Base-by-base conservation (phyloP, 2,113 vertebrate species). In the Serilophus lunatus region DNA sequence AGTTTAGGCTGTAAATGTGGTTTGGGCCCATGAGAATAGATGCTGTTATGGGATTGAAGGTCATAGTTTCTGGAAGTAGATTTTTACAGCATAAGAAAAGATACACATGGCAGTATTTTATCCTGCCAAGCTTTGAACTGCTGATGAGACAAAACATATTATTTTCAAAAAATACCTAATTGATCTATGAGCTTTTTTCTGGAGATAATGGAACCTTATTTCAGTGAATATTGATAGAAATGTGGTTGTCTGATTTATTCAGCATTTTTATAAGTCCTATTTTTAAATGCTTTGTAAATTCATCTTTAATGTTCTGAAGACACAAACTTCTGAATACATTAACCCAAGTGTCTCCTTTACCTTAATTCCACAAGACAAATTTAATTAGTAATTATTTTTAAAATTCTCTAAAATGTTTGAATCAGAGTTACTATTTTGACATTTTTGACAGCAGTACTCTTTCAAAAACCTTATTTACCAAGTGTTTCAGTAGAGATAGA, bases 51-150 rank as follows among this genome's bases (percentile, higher is more conserved):
- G 23, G 35, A 71, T 0, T 70, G 76, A 88, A 86, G 44, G 80
- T 92, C 69, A 77, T 49, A 49, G 23, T 54, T 81, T 92, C 83
- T 93, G n/a, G 65, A 94, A 93, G 45, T 77, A 68, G 68, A 84
- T 91, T 91, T 49, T 75, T 82, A 88, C 12, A 86, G 78, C 68
- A 65, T 38, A 92, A 82, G 24, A 40, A 19, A 91, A 68, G 53
- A 92, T 35, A 29, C 10, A 57, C 5, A 24, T 64, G 49, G 5
- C 17, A 84, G 44, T 88, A 88, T 75, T 88, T 96, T 93, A 83
- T 86, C 51, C 24, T 84, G 64, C 66, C 69, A 90, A 64, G 22
- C 29, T 86, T 49, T 92, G 80, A 91, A 78, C 36, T 78, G 53
- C 64, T 64, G 65, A 75, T 82, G 35, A 92, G 26, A 82, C 15